phyloP scores from a whole-genome alignment of 2,888 invertebrate species.

The Luperina testacea region DNA sequence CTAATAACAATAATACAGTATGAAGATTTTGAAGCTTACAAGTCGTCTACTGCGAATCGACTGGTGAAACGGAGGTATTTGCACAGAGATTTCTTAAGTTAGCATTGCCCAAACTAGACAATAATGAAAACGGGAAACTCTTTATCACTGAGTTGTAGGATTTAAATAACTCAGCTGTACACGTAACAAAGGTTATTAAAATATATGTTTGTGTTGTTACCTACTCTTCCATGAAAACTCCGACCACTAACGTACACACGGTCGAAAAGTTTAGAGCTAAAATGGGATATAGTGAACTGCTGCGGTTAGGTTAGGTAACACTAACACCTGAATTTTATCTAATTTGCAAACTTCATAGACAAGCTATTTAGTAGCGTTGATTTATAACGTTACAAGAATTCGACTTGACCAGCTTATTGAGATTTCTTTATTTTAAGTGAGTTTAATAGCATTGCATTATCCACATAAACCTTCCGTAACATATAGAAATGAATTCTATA shows the following conservation, averaged over 20 bases:
- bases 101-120: background rate
- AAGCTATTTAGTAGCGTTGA: slow-evolving; percentile 8
- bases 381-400: slow-evolving; percentile 22
- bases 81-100: no score
- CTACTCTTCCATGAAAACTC: slow-evolving; percentile 16
- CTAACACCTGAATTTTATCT: slow-evolving; percentile 31
- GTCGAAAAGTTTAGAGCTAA: slow-evolving; percentile 34
- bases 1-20: background rate
- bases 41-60: background rate
- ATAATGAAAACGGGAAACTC: background rate
- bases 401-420: no score
- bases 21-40: background rate
- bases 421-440: background rate
- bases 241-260: slow-evolving; percentile 15
- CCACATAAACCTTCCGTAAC: no score
- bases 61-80: background rate
- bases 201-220: slow-evolving; percentile 16
- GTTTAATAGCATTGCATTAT: no score
- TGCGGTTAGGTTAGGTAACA: slow-evolving; percentile 23
- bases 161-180: background rate
- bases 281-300: slow-evolving; percentile 37
- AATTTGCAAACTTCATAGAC: slow-evolving; percentile 37
- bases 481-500: no score
- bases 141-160: background rate
- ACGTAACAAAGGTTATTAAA: slow-evolving; percentile 19